phyloP scores from a whole-genome alignment of 2,888 invertebrate genomes.

The Hanleya hanleyi region DNA sequence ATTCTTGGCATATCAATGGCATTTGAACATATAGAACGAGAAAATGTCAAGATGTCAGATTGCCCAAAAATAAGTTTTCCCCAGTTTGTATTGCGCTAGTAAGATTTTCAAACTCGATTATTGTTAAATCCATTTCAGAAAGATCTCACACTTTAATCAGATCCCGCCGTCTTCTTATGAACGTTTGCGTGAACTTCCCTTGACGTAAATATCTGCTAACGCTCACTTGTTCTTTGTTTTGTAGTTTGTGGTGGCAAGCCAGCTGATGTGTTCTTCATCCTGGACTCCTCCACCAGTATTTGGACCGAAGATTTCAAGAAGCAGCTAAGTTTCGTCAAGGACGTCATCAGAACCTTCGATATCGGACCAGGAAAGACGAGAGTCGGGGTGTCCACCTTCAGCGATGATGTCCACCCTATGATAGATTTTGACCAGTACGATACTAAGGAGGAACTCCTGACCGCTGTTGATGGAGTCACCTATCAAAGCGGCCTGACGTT shows the following conservation, averaged over 20 bases:
- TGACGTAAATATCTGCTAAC: background rate
- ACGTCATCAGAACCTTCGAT: slow-evolving; percentile 56
- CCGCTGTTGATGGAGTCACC: slow-evolving; percentile 25
- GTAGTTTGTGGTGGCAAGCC: slow-evolving; percentile 40
- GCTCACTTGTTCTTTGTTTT: background rate
- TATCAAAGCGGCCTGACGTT: slow-evolving; percentile 40
- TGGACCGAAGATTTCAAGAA: slow-evolving; percentile 59
- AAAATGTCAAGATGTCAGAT: no score
- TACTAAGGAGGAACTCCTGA: slow-evolving; percentile 37
- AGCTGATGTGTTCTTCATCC: slow-evolving; percentile 55
- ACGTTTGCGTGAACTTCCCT: no score
- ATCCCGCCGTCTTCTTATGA: no score
- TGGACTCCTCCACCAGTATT: slow-evolving; percentile 62
- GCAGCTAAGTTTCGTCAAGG: slow-evolving; percentile 53
- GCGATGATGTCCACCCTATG: slow-evolving; percentile 43
- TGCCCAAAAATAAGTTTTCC: background rate
- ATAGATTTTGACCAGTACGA: slow-evolving; percentile 43
- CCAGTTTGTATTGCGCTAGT: background rate
- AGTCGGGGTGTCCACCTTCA: slow-evolving; percentile 58
- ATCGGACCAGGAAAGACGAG: slow-evolving; percentile 49
- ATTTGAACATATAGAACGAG: no score
- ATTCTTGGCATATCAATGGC: no score
- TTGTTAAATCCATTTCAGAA: no score
- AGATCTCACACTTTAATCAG: no score
- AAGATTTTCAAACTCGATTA: no score